phyloP scores from a whole-genome alignment of 1,140 invertebrate genomes.

The Procambarus clarkii region DNA sequence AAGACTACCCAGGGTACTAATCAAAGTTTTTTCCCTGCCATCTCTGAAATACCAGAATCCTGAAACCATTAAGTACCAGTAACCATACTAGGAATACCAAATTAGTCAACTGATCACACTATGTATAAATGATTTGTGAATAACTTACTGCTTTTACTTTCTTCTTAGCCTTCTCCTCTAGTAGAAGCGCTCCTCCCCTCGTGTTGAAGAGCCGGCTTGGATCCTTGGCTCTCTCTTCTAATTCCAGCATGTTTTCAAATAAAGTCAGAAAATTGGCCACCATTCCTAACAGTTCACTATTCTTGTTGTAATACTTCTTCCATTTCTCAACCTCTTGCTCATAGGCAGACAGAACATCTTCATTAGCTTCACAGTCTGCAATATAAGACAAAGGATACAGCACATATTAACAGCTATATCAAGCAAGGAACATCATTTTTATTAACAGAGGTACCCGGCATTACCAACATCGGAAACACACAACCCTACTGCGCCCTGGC shows the following conservation, averaged over 20 bases:
- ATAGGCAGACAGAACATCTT: constrained; percentile 84
- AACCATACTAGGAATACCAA: no score
- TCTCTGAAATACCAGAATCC: no score
- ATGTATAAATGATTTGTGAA: background rate
- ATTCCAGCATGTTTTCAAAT: constrained; percentile 82
- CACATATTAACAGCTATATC: background rate
- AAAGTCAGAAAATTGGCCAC: constrained; percentile 74
- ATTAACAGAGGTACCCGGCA: no score
- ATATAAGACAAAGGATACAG: background rate
- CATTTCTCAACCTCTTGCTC: constrained; percentile 85
- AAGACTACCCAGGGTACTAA: no score
- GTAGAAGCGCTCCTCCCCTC: constrained; percentile 87
- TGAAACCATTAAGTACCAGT: no score
- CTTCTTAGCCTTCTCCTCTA: constrained; percentile 90
- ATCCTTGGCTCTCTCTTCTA: constrained; percentile 84
- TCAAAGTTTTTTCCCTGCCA: no score
- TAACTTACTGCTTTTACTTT: constrained; percentile 80
- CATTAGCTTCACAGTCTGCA: constrained; percentile 78
- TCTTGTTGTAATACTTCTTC: constrained; percentile 81
- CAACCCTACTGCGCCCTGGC: no score
- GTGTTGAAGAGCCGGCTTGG: constrained; percentile 87
- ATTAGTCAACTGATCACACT: no score
- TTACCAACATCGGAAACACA: no score
- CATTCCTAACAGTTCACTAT: constrained; percentile 76
- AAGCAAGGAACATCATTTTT: no score